A percentile compares a stretch with the other conserved stretches of the same genome.
Evolutionary conservation across 2,888 invertebrate species (phyloP).

Genomic region (Iphiclides podalirius): DNA sequence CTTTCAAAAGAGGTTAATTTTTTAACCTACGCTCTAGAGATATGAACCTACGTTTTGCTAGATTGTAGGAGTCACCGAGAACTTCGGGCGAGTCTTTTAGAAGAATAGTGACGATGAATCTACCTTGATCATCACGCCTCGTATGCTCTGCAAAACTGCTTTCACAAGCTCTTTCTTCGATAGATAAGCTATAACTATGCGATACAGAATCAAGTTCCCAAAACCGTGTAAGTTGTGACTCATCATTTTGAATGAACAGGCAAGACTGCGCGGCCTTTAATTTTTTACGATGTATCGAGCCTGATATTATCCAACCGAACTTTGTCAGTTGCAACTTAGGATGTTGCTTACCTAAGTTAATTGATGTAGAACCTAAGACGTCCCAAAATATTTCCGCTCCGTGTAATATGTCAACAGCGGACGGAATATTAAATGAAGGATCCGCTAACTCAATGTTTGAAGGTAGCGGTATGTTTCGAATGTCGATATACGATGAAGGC

Average conservation of each 20-base stretch:
- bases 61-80: neutral
- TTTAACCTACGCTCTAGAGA: slow-evolving; percentile 3
- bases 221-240: neutral
- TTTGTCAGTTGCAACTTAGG: neutral
- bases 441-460: neutral
- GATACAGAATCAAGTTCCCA: neutral
- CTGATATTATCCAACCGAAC: neutral
- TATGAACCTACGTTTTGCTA: neutral
- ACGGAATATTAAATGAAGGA: neutral
- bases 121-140: neutral
- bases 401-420: neutral
- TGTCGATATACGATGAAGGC: neutral
- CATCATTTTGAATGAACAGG: too few relatives aligned
- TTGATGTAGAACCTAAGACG: slow-evolving; percentile 6
- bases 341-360: slow-evolving; percentile 1
- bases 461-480: neutral
- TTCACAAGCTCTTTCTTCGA: neutral
- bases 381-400: too few relatives aligned
- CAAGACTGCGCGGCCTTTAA: too few relatives aligned
- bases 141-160: neutral
- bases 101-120: neutral
- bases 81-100: neutral
- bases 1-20: neutral
- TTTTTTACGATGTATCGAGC: neutral
- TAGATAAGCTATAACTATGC: too few relatives aligned